Percentiles rank a stretch among this genome's conserved stretches.
phyloP scores from a whole-genome alignment of 2,888 invertebrate species.

The Charanyca ferruginea region DNA sequence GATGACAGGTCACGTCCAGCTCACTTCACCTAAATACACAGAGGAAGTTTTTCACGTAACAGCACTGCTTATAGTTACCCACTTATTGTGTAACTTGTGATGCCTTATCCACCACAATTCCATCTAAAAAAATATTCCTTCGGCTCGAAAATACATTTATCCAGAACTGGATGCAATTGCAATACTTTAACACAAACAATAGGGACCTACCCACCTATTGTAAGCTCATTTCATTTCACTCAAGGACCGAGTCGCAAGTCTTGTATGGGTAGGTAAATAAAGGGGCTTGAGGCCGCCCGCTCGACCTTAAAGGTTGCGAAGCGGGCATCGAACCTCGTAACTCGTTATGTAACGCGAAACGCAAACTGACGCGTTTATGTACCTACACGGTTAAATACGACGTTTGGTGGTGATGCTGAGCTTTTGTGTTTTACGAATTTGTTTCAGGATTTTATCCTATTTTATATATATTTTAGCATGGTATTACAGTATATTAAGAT shows the following conservation, averaged over 20 bases:
- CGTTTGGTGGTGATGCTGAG: constrained; percentile 14
- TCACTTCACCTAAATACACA: too few species aligned
- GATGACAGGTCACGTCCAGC: too few species aligned
- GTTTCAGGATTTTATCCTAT: background rate
- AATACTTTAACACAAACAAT: constrained; percentile 20
- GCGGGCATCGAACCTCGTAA: constrained; percentile 83
- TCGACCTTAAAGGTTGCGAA: constrained; percentile 88
- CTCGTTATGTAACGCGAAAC: constrained; percentile 84
- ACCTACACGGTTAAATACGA: constrained; percentile 50
- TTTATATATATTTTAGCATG: background rate
- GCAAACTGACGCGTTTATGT: constrained; percentile 74
- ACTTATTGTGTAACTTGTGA: too few species aligned
- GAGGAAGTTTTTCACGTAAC: too few species aligned
- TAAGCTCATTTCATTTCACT: constrained; percentile 61
- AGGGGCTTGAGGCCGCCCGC: constrained; percentile 77
- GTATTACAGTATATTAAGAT: too few species aligned
- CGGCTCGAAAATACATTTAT: background rate
- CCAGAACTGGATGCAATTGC: background rate
- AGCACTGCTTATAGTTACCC: too few species aligned
- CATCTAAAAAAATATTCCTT: background rate
- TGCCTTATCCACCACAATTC: background rate
- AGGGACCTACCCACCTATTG: constrained; percentile 41
- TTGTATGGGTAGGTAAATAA: constrained; percentile 79
- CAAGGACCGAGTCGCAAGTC: constrained; percentile 64
- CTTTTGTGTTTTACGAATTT: constrained; percentile 19